Conservation (phyloP, 2,797 vertebrate species). For the Danionella dracula region DNA sequence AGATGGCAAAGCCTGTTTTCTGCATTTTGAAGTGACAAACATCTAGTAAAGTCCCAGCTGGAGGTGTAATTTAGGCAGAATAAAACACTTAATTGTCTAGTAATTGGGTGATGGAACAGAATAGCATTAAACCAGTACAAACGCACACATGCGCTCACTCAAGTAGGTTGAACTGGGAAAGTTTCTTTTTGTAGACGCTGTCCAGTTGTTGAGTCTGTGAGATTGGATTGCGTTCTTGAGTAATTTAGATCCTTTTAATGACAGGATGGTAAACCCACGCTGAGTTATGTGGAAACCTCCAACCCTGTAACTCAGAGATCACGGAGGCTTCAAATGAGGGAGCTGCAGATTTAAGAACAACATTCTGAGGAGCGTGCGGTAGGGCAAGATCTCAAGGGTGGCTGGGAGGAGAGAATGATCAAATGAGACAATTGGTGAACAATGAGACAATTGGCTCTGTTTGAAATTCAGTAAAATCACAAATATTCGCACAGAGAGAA, state of each 20-base stretch:
- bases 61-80: conserved; percentile 32
- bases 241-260: conserved; percentile 38
- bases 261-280: conserved; percentile 36
- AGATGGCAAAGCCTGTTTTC: conserved; percentile 23
- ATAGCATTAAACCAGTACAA: conserved; percentile 16
- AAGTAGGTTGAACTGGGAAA: not conserved
- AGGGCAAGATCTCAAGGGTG: conserved; percentile 11
- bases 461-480: no score
- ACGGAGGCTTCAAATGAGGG: conserved; percentile 46
- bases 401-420: not conserved
- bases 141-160: conserved; percentile 2
- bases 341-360: conserved; percentile 19
- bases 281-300: conserved; percentile 31
- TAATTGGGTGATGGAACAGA: conserved; percentile 27
- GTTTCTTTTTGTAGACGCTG: not conserved
- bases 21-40: conserved; percentile 21
- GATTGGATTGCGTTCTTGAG: conserved; percentile 6
- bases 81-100: conserved; percentile 36
- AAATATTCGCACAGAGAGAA: no score
- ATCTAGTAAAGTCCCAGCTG: conserved; percentile 23
- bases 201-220: not conserved
- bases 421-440: not conserved
- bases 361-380: conserved; percentile 7
- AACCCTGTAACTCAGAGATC: conserved; percentile 33
- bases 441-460: not conserved